Conservation (phyloP, 2,113 vertebrate species). For the Prochilodus magdalenae region DNA sequence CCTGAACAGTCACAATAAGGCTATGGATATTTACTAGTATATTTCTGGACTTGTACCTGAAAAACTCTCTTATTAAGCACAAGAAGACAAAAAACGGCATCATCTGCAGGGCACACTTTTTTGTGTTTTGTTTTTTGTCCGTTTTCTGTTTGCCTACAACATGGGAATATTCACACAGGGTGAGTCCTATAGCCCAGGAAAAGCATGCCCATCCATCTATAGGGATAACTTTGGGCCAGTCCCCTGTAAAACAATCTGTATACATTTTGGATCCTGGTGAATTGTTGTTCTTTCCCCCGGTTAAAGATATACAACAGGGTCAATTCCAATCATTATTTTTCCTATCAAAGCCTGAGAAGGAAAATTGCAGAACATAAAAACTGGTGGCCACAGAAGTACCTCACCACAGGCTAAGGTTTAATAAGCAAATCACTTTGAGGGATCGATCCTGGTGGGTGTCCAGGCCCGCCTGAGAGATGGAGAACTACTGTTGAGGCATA, state of each 20-base stretch:
- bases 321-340: conserved; percentile 54
- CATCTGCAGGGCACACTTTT: no score
- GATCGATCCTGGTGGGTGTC: conserved; percentile 62
- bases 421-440: conserved; percentile 67
- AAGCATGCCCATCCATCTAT: no score
- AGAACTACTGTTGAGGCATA: conserved; percentile 55
- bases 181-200: neutral
- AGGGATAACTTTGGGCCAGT: neutral
- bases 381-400: conserved; percentile 56
- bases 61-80: no score
- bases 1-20: no score
- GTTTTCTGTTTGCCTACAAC: neutral
- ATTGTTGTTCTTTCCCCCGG: conserved; percentile 46
- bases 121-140: no score
- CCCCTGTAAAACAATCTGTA: conserved; percentile 34
- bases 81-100: no score
- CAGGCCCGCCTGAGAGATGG: conserved; percentile 55
- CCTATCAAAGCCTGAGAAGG: conserved; percentile 59
- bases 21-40: no score
- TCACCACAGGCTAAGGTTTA: conserved; percentile 71
- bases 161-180: neutral
- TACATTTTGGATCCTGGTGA: conserved; percentile 25
- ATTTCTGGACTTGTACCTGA: no score
- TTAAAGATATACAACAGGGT: conserved; percentile 53
- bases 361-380: conserved; percentile 46